Conservation (phyloP, 1,140 invertebrate genomes). For the Pseudomyrmex gracilis region DNA sequence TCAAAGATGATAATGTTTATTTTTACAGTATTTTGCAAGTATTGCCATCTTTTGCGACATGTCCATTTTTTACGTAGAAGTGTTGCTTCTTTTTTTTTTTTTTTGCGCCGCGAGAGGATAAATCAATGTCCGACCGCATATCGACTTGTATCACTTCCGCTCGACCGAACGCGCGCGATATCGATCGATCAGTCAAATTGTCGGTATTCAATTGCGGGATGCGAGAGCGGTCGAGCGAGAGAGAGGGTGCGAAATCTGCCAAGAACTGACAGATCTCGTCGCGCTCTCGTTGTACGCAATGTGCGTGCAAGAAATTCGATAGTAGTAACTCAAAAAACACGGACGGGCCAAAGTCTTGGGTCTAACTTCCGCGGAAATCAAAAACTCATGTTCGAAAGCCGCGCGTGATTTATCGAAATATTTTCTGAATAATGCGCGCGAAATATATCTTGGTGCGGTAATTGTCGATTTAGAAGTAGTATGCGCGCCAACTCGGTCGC, state of each 20-base stretch:
- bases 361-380: background rate
- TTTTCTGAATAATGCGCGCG: too few species aligned
- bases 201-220: background rate
- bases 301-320: conserved; percentile 4
- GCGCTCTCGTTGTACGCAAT: background rate
- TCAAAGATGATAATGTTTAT: background rate
- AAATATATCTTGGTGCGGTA: conserved; percentile 1
- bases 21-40: conserved; percentile 23
- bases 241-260: background rate
- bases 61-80: conserved; percentile 46
- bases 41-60: conserved; percentile 19
- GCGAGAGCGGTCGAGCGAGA: too few species aligned
- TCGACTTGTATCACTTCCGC: conserved; percentile 25
- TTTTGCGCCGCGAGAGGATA: background rate
- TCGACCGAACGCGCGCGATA: background rate
- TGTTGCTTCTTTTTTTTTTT: conserved; percentile 48
- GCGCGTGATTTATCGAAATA: too few species aligned
- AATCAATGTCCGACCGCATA: conserved; percentile 11
- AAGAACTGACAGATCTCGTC: background rate
- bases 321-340: background rate
- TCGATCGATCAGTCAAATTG: background rate
- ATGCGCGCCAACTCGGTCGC: background rate
- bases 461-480: conserved; percentile 7
- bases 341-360: background rate
- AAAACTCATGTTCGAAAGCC: too few species aligned